Percentiles rank a stretch among this genome's conserved stretches.
Conservation (phyloP, 2,888 invertebrate species). For the Noctua comes region DNA sequence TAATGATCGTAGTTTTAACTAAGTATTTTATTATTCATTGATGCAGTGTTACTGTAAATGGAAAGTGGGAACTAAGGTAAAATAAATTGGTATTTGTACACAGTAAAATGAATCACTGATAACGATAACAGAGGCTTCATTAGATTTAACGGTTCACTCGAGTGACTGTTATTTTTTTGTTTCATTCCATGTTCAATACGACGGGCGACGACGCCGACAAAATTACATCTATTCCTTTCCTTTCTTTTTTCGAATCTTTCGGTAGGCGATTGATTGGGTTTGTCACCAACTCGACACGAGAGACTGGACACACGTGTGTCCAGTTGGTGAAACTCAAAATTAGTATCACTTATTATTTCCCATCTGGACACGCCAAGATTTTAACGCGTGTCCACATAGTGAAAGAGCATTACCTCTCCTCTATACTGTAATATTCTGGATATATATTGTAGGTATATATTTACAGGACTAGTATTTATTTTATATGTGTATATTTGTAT, state of each 20-base stretch:
- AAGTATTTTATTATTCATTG: conserved; percentile 41
- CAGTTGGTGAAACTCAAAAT: too few species aligned
- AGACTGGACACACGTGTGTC: too few species aligned
- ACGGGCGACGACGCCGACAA: neutral
- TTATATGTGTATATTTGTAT: too few species aligned
- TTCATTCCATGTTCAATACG: neutral
- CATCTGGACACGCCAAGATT: too few species aligned
- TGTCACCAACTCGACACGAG: too few species aligned
- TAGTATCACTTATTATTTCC: too few species aligned
- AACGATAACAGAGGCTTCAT: neutral
- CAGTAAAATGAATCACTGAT: neutral
- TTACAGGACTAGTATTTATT: too few species aligned
- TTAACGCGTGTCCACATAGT: too few species aligned
- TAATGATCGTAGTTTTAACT: conserved; percentile 37
- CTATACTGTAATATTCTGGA: too few species aligned
- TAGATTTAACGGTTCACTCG: neutral
- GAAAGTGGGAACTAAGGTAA: neutral
- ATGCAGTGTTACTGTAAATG: conserved; percentile 11
- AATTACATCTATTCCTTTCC: neutral
- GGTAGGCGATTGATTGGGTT: neutral
- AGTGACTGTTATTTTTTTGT: neutral
- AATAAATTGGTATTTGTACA: conserved; percentile 16
- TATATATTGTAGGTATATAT: too few species aligned
- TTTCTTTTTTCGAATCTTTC: neutral
- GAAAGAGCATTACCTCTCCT: too few species aligned